A percentile compares a stretch with the other conserved stretches of the same genome.
Conservation (phyloP, 2,888 invertebrate species). For the Spatulosminthurus flaviceps region DNA sequence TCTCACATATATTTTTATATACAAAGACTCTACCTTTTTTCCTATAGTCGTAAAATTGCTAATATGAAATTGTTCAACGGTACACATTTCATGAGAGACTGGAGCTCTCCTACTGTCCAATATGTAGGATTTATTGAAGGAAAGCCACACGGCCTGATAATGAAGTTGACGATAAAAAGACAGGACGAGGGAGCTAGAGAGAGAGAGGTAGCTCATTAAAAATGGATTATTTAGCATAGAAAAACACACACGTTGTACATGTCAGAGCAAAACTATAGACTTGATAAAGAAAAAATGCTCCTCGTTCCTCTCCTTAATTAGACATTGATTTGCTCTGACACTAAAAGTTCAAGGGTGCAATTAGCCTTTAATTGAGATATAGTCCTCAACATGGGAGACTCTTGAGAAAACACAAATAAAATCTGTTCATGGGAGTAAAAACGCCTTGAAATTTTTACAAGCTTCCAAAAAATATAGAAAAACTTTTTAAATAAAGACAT, state of each 20-base stretch:
- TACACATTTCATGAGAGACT: background rate
- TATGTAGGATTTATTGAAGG: background rate
- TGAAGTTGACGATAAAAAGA: constrained; percentile 46
- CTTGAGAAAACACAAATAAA: no score
- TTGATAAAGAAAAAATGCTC: constrained; percentile 28
- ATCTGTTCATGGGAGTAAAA: no score
- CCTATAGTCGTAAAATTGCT: no score
- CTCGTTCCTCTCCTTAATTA: constrained; percentile 48
- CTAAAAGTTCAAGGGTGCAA: constrained; percentile 47
- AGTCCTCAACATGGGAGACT: constrained; percentile 40
- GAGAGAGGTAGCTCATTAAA: constrained; percentile 51
- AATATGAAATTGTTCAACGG: no score
- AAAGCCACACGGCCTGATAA: constrained; percentile 34
- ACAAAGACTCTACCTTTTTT: no score
- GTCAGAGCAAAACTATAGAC: no score
- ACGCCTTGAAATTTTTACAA: no score
- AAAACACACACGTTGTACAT: constrained; percentile 24
- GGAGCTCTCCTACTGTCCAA: background rate
- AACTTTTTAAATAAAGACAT: background rate
- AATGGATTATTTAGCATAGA: constrained; percentile 45
- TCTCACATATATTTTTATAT: no score
- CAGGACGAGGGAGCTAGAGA: constrained; percentile 43
- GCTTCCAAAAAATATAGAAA: no score
- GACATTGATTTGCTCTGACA: constrained; percentile 52
- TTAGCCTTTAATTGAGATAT: constrained; percentile 49